Evolutionary conservation across 2,888 invertebrate genomes (phyloP), one percentile per base, ranked within the genome.

Genomic region (Drosophila basisetae): DNA sequence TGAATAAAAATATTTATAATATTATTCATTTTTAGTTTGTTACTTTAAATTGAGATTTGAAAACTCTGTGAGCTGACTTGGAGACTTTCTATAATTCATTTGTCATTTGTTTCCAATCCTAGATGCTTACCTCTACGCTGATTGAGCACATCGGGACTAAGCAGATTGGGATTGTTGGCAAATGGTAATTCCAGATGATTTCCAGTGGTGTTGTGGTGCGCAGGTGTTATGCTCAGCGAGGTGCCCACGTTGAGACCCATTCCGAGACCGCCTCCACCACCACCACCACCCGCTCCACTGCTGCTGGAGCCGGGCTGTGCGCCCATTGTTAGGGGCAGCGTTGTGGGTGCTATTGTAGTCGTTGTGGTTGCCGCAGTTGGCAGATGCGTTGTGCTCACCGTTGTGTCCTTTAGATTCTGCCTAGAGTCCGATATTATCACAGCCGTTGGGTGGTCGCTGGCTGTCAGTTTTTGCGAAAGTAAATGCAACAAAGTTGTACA

Each of bases 181-280:
- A 96, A 95, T 10, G 97, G 97, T 67, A 97, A 95, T 82, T 97
- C 96, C 82, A 97, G 94, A 92, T 97, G 97, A 92, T 97, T 97
- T 68, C 96, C 96, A 28, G 95, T 95, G 31, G 94, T 94, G 66
- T 94, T 92, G 86, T 92, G 91, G 86, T 92, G 91, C 0, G 91
- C 88, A 4, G 91, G 80, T 7, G 82, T 84, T 10, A 90, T 63
- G 64, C 84, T 88, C 37, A 88, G 72, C 53, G 83, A 84, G 31
- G 88, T 77, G 76, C 86, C 83, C 73, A 80, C 61, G 52, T 84
- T 77, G 37, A 88, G 82, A 55, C 89, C 83, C 43, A 79, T 56
- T 6, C 88, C 91, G 0, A 87, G 78, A 2, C 86, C 80, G 0
- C 56, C 30, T 10, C 41, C 56, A 6, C 52, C 50, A 11, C n/a